Conservation (phyloP, 2,888 invertebrate species). For the Papilio protenor region DNA sequence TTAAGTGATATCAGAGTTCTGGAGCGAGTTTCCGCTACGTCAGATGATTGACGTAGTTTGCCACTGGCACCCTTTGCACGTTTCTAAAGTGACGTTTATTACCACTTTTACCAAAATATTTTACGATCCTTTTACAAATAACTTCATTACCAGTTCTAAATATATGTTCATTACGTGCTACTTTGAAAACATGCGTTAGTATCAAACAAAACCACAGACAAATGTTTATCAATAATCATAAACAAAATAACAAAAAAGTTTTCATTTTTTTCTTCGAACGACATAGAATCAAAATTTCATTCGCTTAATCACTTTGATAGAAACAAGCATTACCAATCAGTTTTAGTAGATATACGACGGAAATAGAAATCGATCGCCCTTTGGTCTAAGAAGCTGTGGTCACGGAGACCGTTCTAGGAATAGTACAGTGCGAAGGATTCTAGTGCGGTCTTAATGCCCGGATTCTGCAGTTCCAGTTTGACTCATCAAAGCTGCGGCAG, state of each 20-base stretch:
- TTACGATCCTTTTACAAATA: conserved; percentile 54
- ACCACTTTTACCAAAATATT: conserved; percentile 56
- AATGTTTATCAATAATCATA: background rate
- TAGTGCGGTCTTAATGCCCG: conserved; percentile 52
- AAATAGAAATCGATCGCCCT: conserved; percentile 5
- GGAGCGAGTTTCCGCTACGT: conserved; percentile 41
- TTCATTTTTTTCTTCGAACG: background rate
- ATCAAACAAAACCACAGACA: background rate
- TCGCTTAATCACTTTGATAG: background rate
- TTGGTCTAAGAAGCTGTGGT: conserved; percentile 50
- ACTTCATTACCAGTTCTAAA: conserved; percentile 53
- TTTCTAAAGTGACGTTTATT: conserved; percentile 58
- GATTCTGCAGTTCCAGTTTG: conserved; percentile 45
- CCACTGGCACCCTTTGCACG: conserved; percentile 56
- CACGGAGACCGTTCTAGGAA: conserved; percentile 56
- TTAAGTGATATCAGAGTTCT: conserved; percentile 40
- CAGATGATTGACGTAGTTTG: conserved; percentile 58
- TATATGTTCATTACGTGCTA: conserved; percentile 45
- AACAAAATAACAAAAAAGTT: background rate
- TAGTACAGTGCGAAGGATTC: conserved; percentile 56
- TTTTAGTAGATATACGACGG: background rate
- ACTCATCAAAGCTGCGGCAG: conserved; percentile 59
- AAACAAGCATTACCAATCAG: background rate
- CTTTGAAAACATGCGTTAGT: conserved; percentile 17
- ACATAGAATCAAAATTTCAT: background rate